phyloP scores from a whole-genome alignment of 2,888 invertebrate species.

The Nineta flava region DNA sequence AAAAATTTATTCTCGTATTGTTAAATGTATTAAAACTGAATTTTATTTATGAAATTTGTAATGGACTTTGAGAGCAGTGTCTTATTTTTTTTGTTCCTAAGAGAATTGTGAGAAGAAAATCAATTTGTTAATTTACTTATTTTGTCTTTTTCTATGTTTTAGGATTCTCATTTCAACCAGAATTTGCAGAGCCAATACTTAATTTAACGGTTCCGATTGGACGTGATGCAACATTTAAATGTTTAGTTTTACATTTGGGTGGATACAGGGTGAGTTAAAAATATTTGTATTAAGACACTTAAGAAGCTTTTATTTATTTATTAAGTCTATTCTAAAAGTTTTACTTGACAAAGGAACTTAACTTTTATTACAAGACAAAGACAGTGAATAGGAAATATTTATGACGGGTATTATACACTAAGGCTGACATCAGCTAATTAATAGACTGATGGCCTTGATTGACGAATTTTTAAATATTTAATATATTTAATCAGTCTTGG shows the following conservation, averaged over 20 bases:
- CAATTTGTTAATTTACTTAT: background rate
- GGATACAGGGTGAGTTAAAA: slow-evolving; percentile 65
- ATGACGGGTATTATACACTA: too few relatives aligned
- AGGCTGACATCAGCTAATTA: too few relatives aligned
- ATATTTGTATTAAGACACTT: slow-evolving; percentile 10
- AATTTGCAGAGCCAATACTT: slow-evolving; percentile 66
- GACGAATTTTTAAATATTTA: too few relatives aligned
- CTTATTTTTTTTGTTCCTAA: too few relatives aligned
- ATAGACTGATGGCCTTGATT: too few relatives aligned
- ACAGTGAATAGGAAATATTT: too few relatives aligned
- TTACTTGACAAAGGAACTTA: background rate
- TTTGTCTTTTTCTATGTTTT: slow-evolving; percentile 21
- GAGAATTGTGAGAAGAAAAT: background rate
- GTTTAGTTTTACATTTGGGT: slow-evolving; percentile 71
- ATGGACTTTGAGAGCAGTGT: too few relatives aligned
- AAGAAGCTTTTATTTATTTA: background rate
- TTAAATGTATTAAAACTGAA: too few relatives aligned
- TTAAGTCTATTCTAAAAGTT: background rate
- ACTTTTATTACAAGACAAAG: background rate
- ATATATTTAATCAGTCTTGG: too few relatives aligned
- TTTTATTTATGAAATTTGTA: too few relatives aligned
- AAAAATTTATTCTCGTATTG: too few relatives aligned
- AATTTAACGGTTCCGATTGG: slow-evolving; percentile 75
- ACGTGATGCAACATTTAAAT: slow-evolving; percentile 74
- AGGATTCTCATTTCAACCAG: slow-evolving; percentile 67